These are phyloP conservation scores for Torymus auratus DNA, from an alignment of 2,888 invertebrate genomes.

Conservation along the genomic window DNA sequence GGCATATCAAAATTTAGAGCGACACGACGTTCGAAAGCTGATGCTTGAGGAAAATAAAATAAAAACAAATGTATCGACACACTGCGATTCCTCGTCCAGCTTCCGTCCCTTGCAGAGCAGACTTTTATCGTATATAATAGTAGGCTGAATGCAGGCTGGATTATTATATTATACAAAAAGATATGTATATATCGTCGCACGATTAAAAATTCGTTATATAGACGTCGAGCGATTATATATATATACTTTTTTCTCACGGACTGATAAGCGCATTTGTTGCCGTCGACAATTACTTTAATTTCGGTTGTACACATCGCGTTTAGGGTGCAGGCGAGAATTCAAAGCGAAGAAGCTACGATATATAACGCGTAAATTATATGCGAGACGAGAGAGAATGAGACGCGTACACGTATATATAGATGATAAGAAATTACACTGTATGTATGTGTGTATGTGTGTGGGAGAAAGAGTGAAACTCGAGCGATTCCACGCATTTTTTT, in stretches of 20 bases:
- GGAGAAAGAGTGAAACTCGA: conserved; percentile 29
- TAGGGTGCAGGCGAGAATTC: conserved; percentile 16
- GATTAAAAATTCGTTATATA: background rate
- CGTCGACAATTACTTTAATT: background rate
- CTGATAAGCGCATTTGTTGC: conserved; percentile 51
- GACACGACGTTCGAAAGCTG: too few relatives aligned
- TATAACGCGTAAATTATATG: background rate
- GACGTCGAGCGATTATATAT: conserved; percentile 1
- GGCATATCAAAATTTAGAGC: too few relatives aligned
- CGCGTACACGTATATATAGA: background rate
- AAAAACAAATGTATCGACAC: too few relatives aligned
- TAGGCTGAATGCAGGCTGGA: background rate
- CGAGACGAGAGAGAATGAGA: conserved; percentile 19
- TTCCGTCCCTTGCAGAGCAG: too few relatives aligned
- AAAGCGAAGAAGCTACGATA: background rate
- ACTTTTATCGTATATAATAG: too few relatives aligned
- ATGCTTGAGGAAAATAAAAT: too few relatives aligned
- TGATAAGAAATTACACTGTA: too few relatives aligned
- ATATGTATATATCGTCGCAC: conserved; percentile 1
- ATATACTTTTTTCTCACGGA: conserved; percentile 40
- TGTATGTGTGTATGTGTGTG: too few relatives aligned
- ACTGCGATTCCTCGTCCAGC: too few relatives aligned
- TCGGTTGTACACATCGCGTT: conserved; percentile 3
- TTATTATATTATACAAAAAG: background rate
- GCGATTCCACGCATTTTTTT: conserved; percentile 47